Base-by-base conservation (phyloP, 1,140 invertebrate genomes). In the Augochlora pura region DNA sequence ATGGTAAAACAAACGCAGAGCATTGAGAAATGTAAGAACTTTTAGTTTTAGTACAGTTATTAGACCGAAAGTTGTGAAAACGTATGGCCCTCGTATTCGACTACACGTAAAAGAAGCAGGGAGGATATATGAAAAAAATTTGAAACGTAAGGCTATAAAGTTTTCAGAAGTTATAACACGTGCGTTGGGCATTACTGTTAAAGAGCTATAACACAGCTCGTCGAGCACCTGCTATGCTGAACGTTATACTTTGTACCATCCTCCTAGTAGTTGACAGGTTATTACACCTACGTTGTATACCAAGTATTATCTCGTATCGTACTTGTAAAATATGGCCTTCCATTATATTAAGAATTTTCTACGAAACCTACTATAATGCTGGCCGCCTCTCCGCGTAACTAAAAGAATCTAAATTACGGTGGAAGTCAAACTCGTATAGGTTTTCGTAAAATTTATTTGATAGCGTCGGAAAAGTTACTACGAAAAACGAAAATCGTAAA, bases 201-300 rank as follows among this genome's bases (percentile, higher is more conserved):
- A 71, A 71, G 62, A 71, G 74, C 75, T 78, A 77, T 81, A 81
- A 81, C 60, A 75, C 62, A 77, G 52, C 75, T 78, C 67, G 60
- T 70, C 67, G 62, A 39, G 62, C 75, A 81, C 75, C 75, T 81
- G 75, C 75, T 77, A 77, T 77, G 60, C 52, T 71, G 42, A 69
- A 71, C 62, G 62, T 77, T 71, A 81, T 81, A 81, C 75, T 78
- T 77, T 70, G 67, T 70, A 70, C 80, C 62, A 66, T 59, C 67
- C 75, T 67, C 60, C 75, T 18, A 66, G 67, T 70, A 65, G 75
- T 81, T 77, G 80, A 81, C 80, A 81, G 75, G 80, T 78, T 81
- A 81, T 81, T 81, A 81, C 75, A 78, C 75, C 68, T 64, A 77
- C 75, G 77, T 79, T 79, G 77, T 81, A 71, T 71, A 67, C 67